Evolutionary conservation across 2,888 invertebrate genomes (phyloP), one percentile per base, ranked within the genome.

Genomic region (Papilio demoleus): DNA sequence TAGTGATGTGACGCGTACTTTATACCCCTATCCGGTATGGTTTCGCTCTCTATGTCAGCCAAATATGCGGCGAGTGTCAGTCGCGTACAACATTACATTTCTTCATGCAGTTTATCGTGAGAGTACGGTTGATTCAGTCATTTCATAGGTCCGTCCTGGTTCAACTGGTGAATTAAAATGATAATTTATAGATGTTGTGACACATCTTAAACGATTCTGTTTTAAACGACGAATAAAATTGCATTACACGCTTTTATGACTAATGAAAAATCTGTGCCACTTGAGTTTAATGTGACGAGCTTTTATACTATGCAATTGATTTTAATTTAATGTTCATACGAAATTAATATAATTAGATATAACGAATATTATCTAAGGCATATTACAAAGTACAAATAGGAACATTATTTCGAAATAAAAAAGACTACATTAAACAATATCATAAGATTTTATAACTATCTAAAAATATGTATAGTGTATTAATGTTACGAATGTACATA

Each of bases 1-100:
- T 74, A 75, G 76, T 50, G 76, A 73, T 75, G 77, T 38, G 75
- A 70, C 45, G 22, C 22, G 53, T 17, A 64, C 58, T 22, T 62
- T 59, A 50, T 50, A 17, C 36, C 47, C 58, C 67, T 59, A 67
- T 53, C 38, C 42, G 38, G 60, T 50, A 19, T 47, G 60, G 60
- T 64, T 59, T 69, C 65, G 65, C 65, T 69, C 34, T 65, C 60
- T 53, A 53, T 40, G 61, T 67, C 61, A 27, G 17, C 68, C 45
- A 53, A 61, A 60, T 69, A 50, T 64, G 64, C 64, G 19, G 17
- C 5, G 60, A 34, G 34, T 36, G 69, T 40, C 69, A 65, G 8
- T 22, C 0, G n/a, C 4, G 6, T 53, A 61, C 40, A 36, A 65
- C 40, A 69, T 60, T 34, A 65, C 65, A 50, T 50, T 24, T 19